These are phyloP conservation scores for Nanger granti DNA, from an alignment of 2,113 vertebrate species.

Conservation along the genomic window DNA sequence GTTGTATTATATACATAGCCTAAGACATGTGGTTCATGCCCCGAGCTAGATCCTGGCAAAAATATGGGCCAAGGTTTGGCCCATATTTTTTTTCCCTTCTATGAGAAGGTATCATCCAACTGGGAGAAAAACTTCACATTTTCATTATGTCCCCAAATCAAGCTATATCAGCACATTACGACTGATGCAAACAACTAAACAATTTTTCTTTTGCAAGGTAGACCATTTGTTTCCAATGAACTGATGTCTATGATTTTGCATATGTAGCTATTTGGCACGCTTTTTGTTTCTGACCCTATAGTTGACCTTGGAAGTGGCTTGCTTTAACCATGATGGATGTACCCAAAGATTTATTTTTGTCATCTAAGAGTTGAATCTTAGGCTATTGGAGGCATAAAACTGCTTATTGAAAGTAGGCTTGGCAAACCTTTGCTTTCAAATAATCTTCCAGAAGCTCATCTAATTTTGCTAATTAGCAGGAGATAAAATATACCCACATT, in stretches of 20 bases:
- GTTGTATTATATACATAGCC: background rate
- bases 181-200: background rate
- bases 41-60: background rate
- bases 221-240: constrained; percentile 50
- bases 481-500: constrained; percentile 69
- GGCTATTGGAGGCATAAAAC: constrained; percentile 64
- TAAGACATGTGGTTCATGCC: background rate
- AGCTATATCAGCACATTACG: background rate
- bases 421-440: constrained; percentile 69
- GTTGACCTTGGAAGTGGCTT: constrained; percentile 70
- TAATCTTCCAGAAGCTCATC: constrained; percentile 69
- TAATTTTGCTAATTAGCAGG: constrained; percentile 73
- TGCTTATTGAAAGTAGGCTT: constrained; percentile 67
- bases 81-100: background rate
- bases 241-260: constrained; percentile 27
- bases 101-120: background rate
- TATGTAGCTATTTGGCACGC: constrained; percentile 52
- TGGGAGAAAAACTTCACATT: background rate
- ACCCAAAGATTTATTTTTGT: constrained; percentile 72
- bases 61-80: background rate
- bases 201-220: background rate
- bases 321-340: constrained; percentile 68
- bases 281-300: constrained; percentile 63
- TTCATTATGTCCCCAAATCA: constrained; percentile 10
- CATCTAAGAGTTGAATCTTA: constrained; percentile 64